Evolutionary conservation across 2,888 invertebrate genomes (phyloP), one percentile per base, ranked within the genome.

Genomic region (Cephus runcator): DNA sequence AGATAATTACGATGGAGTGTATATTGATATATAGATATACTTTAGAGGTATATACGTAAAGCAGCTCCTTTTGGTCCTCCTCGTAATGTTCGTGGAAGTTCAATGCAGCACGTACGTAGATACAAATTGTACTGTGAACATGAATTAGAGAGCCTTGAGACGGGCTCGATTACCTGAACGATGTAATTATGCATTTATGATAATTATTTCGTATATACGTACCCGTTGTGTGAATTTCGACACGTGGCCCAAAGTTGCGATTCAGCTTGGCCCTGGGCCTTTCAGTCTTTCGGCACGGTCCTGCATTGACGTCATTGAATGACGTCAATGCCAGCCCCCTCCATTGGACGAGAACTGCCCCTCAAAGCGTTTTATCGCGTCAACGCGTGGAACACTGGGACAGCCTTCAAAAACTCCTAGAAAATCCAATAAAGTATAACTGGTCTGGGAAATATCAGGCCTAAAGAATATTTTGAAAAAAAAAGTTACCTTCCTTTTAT

Each of bases 281-380:
- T 78, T 69, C 74, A 75, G 30, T 79, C 77, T 77, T 82, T 83
- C 81, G 81, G 80, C 84, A 89, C 89, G 87, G 83, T 81, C 86
- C 89, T 89, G 89, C 83, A 33, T 89, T 89, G 89, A 89, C 89
- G 89, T 89, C 89, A 89, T 85, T 74, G 79, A 84, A 88, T 89
- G 89, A 89, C 89, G 89, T 89, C 89, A 89, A 89, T 89, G 85
- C 86, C 84, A 75, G 83, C 83, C 82, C 84, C 88, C 88, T 85
- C 80, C 69, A 73, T 76, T 34, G 34, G 68, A 33, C 35, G 40
- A 0, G 33, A 56, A 31, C 31, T 68, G 30, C 75, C 35, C 75
- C 31, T 36, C 35, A 34, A 35, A 30, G 34, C 35, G 34, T 78
- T 75, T 78, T 78, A 78, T 78, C 78, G 76, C 78, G 78, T 68